These are phyloP conservation scores for Pseudorasbora parva DNA, from an alignment of 2,113 vertebrate genomes.

Conservation along the genomic window DNA sequence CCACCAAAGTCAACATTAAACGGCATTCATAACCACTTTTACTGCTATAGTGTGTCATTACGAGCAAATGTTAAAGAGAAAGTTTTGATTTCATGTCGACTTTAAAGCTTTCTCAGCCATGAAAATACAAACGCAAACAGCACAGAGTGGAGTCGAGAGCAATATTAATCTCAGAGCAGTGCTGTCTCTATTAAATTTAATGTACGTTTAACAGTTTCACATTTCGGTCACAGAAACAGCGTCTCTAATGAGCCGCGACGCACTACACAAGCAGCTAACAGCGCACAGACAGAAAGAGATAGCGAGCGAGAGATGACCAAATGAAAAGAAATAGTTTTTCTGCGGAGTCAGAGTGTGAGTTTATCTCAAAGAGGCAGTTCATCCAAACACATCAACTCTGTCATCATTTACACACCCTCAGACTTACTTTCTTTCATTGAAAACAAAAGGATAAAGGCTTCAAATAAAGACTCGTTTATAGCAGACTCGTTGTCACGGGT, in stretches of 20 bases:
- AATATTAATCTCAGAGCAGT: background rate
- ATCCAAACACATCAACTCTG: background rate
- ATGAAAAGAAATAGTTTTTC: background rate
- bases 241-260: slow-evolving; percentile 1
- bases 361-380: background rate
- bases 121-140: background rate
- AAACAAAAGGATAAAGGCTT: background rate
- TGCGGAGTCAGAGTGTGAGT: background rate
- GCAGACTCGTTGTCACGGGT: too few relatives aligned
- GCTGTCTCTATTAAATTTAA: slow-evolving; percentile 29
- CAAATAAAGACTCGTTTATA: background rate
- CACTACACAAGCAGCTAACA: slow-evolving; percentile 19
- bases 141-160: background rate
- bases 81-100: slow-evolving; percentile 1
- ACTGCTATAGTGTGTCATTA: too few relatives aligned
- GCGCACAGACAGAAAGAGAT: background rate
- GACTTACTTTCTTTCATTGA: background rate
- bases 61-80: too few relatives aligned
- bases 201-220: slow-evolving; percentile 7
- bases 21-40: background rate
- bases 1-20: slow-evolving; percentile 8
- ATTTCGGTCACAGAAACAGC: slow-evolving; percentile 4
- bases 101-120: slow-evolving; percentile 18
- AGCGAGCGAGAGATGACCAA: background rate
- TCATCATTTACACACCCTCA: background rate